These are phyloP conservation scores for Bombus pascuorum DNA, from an alignment of 1,140 invertebrate genomes.

Conservation along the genomic window DNA sequence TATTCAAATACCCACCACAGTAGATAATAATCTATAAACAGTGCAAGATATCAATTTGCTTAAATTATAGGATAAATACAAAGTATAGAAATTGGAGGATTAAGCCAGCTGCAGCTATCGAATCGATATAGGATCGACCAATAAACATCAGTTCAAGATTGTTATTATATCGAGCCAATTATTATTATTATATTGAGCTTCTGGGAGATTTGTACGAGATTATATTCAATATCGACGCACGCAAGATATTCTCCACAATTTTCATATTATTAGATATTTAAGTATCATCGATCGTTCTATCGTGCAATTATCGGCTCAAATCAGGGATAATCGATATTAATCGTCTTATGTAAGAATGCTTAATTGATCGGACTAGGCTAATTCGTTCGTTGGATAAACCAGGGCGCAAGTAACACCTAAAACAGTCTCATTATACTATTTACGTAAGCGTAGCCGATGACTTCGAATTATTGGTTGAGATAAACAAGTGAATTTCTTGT, in stretches of 20 bases:
- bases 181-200: not conserved
- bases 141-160: not conserved
- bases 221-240: not conserved
- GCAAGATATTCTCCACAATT: not conserved
- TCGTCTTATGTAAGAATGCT: not conserved
- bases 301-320: too few relatives aligned
- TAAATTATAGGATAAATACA: not conserved
- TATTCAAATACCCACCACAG: too few relatives aligned
- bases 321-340: not conserved
- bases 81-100: not conserved
- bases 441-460: conserved; percentile 13
- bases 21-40: too few relatives aligned
- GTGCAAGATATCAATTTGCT: not conserved
- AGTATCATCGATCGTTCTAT: not conserved
- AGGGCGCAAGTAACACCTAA: not conserved
- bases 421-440: conserved; percentile 38
- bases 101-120: not conserved
- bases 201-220: not conserved
- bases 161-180: not conserved
- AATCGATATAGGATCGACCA: not conserved
- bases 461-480: conserved; percentile 28
- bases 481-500: conserved; percentile 33
- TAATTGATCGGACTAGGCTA: conserved; percentile 8
- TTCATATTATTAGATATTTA: too few relatives aligned
- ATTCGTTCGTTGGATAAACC: not conserved